Conservation (phyloP, 2,797 vertebrate genomes). For the Peromyscus eremicus region DNA sequence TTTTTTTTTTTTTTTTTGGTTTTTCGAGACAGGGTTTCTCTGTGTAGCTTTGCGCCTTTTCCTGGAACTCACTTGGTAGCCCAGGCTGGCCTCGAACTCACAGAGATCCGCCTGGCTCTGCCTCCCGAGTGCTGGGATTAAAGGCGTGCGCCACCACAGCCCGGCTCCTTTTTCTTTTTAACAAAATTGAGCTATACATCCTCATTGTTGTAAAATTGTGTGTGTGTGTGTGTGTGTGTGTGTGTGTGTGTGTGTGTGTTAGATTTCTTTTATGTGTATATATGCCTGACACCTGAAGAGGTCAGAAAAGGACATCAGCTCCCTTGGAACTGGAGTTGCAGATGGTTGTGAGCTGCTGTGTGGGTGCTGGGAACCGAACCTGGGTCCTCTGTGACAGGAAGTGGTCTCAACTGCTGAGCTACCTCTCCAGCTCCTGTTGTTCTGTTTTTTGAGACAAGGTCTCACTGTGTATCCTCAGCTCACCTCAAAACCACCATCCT, state of each 20-base stretch:
- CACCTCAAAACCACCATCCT: not conserved
- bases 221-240: not conserved
- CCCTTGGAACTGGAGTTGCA: not conserved
- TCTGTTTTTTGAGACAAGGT: not conserved
- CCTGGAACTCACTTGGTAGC: too few relatives aligned
- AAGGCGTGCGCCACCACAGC: too few relatives aligned
- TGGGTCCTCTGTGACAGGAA: not conserved
- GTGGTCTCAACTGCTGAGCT: not conserved
- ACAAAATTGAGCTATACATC: slow-evolving; percentile 88
- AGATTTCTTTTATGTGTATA: not conserved
- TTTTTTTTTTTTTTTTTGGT: too few relatives aligned
- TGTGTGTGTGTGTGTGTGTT: too few relatives aligned
- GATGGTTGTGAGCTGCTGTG: not conserved
- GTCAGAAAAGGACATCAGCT: not conserved
- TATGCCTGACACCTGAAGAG: not conserved
- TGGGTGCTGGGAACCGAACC: not conserved
- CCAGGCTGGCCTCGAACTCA: too few relatives aligned
- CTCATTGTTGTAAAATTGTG: slow-evolving; percentile 82
- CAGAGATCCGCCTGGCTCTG: too few relatives aligned
- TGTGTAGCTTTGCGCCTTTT: too few relatives aligned
- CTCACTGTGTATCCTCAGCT: not conserved
- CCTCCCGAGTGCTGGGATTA: too few relatives aligned
- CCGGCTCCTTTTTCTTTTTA: slow-evolving; percentile 87
- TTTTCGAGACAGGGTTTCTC: too few relatives aligned
- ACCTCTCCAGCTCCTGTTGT: not conserved